Evolutionary conservation across 2,113 vertebrate species (phyloP).

Genomic region (Propithecus coquereli): DNA sequence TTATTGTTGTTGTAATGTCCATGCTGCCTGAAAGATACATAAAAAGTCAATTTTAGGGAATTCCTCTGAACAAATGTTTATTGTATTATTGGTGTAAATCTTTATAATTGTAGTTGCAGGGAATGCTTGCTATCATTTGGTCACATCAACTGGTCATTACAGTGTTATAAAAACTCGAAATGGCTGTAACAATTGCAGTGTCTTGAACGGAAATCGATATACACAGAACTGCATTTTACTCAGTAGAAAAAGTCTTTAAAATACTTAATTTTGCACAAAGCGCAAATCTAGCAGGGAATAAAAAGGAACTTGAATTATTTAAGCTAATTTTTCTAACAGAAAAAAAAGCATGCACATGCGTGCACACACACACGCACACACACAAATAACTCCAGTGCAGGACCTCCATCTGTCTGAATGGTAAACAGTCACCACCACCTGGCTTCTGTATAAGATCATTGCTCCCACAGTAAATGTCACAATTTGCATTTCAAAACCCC

Average conservation of each 20-base stretch:
- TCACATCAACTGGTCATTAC: neutral
- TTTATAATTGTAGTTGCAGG: neutral
- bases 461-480: conserved; percentile 79
- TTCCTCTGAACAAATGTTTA: conserved; percentile 26
- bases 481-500: conserved; percentile 82
- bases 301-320: conserved; percentile 25
- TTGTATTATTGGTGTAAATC: conserved; percentile 6
- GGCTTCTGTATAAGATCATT: conserved; percentile 80
- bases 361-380: neutral
- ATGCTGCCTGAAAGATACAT: neutral
- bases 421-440: conserved; percentile 80
- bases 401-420: conserved; percentile 77
- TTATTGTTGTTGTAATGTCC: neutral
- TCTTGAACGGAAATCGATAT: conserved; percentile 48
- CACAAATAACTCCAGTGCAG: conserved; percentile 45
- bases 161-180: conserved; percentile 32
- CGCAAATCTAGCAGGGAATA: neutral
- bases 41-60: conserved; percentile 38
- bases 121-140: neutral
- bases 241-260: neutral
- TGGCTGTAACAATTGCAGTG: neutral
- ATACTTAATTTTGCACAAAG: conserved; percentile 16
- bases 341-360: neutral
- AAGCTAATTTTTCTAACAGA: neutral
- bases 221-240: neutral